Percentiles rank a stretch among this genome's conserved stretches.
Conservation (phyloP, 2,113 vertebrate genomes). For the Rana temporaria region DNA sequence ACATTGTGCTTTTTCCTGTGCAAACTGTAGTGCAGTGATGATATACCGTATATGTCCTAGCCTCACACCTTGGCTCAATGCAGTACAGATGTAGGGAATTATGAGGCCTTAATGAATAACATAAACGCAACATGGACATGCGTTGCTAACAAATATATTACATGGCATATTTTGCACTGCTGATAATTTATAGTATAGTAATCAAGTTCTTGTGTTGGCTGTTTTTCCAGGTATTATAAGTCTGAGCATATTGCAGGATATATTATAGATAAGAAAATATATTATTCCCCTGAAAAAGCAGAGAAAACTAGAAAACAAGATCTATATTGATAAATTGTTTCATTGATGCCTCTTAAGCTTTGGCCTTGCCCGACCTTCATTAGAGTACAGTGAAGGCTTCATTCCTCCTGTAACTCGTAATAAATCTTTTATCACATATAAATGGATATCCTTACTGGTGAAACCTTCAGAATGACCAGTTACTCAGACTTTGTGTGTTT, state of each 20-base stretch:
- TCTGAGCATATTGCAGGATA: constrained; percentile 28
- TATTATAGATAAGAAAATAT: constrained; percentile 7
- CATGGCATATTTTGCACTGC: neutral
- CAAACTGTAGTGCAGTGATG: neutral
- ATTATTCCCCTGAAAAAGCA: constrained; percentile 47
- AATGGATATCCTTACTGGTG: neutral
- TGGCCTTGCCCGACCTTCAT: neutral
- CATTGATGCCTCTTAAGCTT: neutral
- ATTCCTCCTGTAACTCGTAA: neutral
- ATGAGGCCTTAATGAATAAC: neutral
- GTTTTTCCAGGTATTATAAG: neutral
- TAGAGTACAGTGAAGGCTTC: neutral
- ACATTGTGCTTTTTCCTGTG: constrained; percentile 13
- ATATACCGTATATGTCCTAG: neutral
- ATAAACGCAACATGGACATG: neutral
- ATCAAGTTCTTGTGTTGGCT: constrained; percentile 7
- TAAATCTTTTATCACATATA: neutral
- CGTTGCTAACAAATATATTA: neutral
- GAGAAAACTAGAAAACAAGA: constrained; percentile 16
- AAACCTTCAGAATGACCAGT: neutral
- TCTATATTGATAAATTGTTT: constrained; percentile 34
- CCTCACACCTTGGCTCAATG: too few species aligned
- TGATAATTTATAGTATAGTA: neutral
- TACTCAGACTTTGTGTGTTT: constrained; percentile 55
- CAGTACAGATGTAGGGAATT: neutral